phyloP scores from a whole-genome alignment of 2,797 vertebrate genomes.

The Distichodus sexfasciatus region DNA sequence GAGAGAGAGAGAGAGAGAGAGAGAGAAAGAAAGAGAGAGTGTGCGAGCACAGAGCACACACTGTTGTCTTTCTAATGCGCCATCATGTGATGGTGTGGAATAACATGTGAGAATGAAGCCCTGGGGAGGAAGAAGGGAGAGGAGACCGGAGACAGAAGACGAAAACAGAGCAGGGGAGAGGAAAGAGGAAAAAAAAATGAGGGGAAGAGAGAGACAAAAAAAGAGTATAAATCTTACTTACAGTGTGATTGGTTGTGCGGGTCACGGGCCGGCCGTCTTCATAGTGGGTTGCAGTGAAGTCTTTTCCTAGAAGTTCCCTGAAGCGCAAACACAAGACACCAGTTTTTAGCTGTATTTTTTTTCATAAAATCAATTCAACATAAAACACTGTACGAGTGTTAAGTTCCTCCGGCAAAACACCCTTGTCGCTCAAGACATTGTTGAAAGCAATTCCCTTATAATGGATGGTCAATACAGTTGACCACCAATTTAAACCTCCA shows the following conservation, averaged over 20 bases:
- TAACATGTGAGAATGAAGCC: conserved; percentile 25
- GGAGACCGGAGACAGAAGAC: not conserved
- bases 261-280: conserved; percentile 68
- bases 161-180: not conserved
- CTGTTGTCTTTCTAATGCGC: not conserved
- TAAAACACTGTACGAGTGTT: not conserved
- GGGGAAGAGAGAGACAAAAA: conserved; percentile 17
- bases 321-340: conserved; percentile 36
- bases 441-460: conserved; percentile 12
- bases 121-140: not conserved
- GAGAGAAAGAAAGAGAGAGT: not conserved
- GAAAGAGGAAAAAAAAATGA: not conserved
- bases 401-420: conserved; percentile 1
- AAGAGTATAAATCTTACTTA: conserved; percentile 52
- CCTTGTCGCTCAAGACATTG: conserved; percentile 14
- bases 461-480: conserved; percentile 14
- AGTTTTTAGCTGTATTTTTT: conserved; percentile 4
- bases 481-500: conserved; percentile 3
- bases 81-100: conserved; percentile 16
- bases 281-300: conserved; percentile 77
- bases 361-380: not conserved
- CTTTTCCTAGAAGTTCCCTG: conserved; percentile 71
- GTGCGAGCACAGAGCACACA: conserved; percentile 12
- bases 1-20: too few species aligned
- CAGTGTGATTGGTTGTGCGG: conserved; percentile 63